These are phyloP conservation scores for Amiota minor DNA, from an alignment of 2,888 invertebrate species.

Conservation along the genomic window DNA sequence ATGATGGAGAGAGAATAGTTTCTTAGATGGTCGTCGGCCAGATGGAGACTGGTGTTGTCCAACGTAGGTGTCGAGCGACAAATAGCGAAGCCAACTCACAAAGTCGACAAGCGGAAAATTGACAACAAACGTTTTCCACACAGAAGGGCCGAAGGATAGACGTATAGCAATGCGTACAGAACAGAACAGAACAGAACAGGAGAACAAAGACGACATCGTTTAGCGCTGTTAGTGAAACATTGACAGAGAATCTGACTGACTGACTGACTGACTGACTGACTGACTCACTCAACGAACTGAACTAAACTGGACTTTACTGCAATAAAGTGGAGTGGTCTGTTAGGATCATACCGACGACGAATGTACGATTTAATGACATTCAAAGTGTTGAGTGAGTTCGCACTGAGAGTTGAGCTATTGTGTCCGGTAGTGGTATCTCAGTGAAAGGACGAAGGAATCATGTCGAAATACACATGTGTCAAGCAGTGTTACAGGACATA, in stretches of 20 bases:
- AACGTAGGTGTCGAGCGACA: too few species aligned
- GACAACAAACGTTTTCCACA: constrained; percentile 61
- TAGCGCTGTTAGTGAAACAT: constrained; percentile 61
- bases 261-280: constrained; percentile 27
- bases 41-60: background rate
- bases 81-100: constrained; percentile 49
- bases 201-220: constrained; percentile 33
- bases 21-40: background rate
- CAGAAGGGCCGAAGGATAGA: constrained; percentile 8
- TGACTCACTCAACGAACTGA: background rate
- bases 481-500: background rate
- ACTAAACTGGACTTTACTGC: too few species aligned
- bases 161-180: constrained; percentile 31
- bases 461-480: background rate
- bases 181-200: constrained; percentile 33
- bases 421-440: background rate
- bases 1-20: background rate
- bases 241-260: constrained; percentile 54
- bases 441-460: too few species aligned
- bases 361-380: constrained; percentile 62
- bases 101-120: constrained; percentile 65
- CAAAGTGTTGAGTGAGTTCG: constrained; percentile 57
- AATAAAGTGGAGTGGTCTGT: background rate
- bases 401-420: constrained; percentile 7
- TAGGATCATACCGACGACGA: background rate